Evolutionary conservation across 2,797 vertebrate species (phyloP), one percentile per base, ranked within the genome.

Genomic region (Taeniopygia guttata): DNA sequence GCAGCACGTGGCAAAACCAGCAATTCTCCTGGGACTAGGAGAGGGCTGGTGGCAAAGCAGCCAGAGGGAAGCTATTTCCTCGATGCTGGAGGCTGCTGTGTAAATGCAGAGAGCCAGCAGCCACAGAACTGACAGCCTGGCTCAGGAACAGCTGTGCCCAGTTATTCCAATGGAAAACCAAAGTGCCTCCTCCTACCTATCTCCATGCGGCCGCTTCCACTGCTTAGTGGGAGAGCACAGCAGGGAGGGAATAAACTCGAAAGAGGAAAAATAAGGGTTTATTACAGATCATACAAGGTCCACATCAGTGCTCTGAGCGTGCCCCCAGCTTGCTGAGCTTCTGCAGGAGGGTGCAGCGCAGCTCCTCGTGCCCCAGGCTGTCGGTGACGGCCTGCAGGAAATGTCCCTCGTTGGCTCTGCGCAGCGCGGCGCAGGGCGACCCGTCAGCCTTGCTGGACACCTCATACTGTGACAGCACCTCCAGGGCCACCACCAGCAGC

Each of bases 391-490:
- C 98, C 90, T 98, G 96, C 83, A 99, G 97, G 97, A 99, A 99
- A 94, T 98, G 98, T 6, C 97, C 97, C 49, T 99, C 98, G 63
- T 99, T 98, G 63, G 98, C 98, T 22, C 97, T 98, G 93, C 98
- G 98, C 88, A 99, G 96, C 11, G 97, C 16, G 45, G 96, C 97
- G 92, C 98, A 97, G 54, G 98, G 97, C 18, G 97, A 95, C 0
- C 96, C 96, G 48, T 98, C 98, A 3, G 98, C 95, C 0, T 88
- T 76, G 91, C 98, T 97, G 85, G 98, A 83, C 5, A 49, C 92
- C 96, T 99, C 98, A 1, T 99, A 99, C 90, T 98, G 98, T 1
- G 98, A 98, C 62, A 99, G 98, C 89, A 99, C 98, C 96, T 99
- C 99, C 96, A 99, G 89, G 6, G 99, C 98, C 84, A 98, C 96